Conservation (phyloP, 1,140 invertebrate genomes). For the Drosophila suzukii region DNA sequence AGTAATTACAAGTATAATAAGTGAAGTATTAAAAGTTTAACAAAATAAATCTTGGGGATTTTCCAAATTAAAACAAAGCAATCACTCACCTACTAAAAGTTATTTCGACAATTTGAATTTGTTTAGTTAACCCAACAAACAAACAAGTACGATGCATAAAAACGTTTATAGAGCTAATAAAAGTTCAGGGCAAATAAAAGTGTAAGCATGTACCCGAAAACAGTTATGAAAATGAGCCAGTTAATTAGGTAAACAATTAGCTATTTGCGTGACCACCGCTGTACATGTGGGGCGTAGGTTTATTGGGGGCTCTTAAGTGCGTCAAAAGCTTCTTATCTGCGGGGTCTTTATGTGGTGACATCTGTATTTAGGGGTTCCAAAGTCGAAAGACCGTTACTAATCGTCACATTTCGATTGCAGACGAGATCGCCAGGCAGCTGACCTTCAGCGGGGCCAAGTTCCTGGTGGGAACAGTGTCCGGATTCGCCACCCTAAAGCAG, state of each 20-base stretch:
- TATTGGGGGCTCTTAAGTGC: constrained; percentile 31
- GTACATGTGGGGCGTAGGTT: constrained; percentile 4
- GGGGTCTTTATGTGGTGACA: constrained; percentile 6
- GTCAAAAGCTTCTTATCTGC: constrained; percentile 32
- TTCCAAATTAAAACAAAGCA: too few species aligned
- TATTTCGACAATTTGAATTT: not conserved
- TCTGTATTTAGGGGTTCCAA: constrained; percentile 15
- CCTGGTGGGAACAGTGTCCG: constrained; percentile 87
- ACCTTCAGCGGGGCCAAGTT: constrained; percentile 87
- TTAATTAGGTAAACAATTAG: constrained; percentile 4
- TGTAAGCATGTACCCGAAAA: not conserved
- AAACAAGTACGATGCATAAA: too few species aligned
- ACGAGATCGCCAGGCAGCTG: constrained; percentile 91
- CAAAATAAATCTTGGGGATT: too few species aligned
- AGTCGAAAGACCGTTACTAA: constrained; percentile 47
- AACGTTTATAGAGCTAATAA: not conserved
- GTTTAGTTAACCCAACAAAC: not conserved
- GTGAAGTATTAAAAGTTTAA: too few species aligned
- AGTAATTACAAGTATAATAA: too few species aligned
- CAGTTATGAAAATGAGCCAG: not conserved
- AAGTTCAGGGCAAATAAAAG: constrained; percentile 1
- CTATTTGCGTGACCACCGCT: constrained; percentile 11
- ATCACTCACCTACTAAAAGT: too few species aligned
- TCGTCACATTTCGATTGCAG: constrained; percentile 84
- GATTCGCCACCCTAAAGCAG: constrained; percentile 84